Evolutionary conservation across 2,113 vertebrate genomes (phyloP), one percentile per base, ranked within the genome.

Genomic region (Centrocercus urophasianus): DNA sequence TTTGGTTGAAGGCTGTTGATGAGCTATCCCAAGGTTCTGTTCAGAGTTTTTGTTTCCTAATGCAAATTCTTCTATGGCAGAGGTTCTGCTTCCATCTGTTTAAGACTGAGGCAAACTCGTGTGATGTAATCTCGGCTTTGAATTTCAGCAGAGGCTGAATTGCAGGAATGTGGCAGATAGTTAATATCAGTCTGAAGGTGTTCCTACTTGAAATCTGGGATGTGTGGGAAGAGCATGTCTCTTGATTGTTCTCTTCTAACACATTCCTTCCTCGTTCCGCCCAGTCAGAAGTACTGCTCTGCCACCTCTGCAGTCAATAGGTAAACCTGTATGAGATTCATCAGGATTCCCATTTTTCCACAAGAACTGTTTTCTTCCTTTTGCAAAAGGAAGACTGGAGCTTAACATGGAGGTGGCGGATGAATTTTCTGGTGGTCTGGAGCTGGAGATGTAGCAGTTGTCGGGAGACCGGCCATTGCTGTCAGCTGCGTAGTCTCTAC

Each of bases 341-440:
- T 60, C 38, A 67, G 38, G 18, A 25, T 75, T 93, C 40, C n/a
- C 16, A 28, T 67, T 92, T 54, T 92, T 43, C 34, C 25, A 56
- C 47, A 61, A 2, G 13, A 88, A 71, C 18, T 76, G 21, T 1
- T 17, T 85, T 66, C 50, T 74, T 88, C 57, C 61, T 67, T 86
- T 67, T 78, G 36, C 36, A 43, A 13, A 80, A 47, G 59, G 65
- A 77, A 88, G 90, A 28, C 3, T 6, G 30, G 7, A 22, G 10
- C 5, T 74, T 73, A 63, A 11, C 18, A 4, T 76, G 2, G 11
- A 38, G n/a, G 10, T 40, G 17, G 3, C 6, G 0, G 48, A 42
- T 64, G 47, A 34, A 45, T 83, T 63, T 52, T 56, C 69, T 14
- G 6, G 48, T 69, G n/a, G 56, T 7, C 1, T 36, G 50, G 24